A percentile compares a stretch with the other conserved stretches of the same genome.
These are phyloP conservation scores for Coracias cyanogaster DNA, from an alignment of 2,797 vertebrate species.

Conservation along the genomic window DNA sequence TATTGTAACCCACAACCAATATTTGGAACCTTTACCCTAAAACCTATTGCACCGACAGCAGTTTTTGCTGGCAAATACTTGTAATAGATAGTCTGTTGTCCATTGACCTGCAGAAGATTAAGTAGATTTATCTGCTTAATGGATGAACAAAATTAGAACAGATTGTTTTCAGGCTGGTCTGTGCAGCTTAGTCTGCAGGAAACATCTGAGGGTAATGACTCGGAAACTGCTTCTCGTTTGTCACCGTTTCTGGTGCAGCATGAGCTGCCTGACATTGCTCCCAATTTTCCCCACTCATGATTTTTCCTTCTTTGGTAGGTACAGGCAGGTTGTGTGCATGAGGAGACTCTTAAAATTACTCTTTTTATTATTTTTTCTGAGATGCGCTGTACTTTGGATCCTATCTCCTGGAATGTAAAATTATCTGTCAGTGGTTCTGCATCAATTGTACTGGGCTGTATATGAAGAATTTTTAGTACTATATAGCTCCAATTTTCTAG, in stretches of 20 bases:
- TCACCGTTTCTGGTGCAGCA: neutral
- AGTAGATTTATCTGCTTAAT: constrained; percentile 87
- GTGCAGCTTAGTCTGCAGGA: constrained; percentile 50
- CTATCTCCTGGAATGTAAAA: rapidly evolving
- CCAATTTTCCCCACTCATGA: neutral
- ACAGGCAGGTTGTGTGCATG: neutral
- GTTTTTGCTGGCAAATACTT: constrained; percentile 64
- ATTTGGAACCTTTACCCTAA: neutral
- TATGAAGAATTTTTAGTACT: neutral
- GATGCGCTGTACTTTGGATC: neutral
- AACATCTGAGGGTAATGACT: constrained; percentile 30
- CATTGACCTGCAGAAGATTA: constrained; percentile 77
- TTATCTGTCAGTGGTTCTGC: neutral
- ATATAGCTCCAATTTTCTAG: neutral
- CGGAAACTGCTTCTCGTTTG: neutral
- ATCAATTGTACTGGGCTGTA: neutral
- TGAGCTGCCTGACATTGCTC: neutral
- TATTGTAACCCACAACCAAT: neutral
- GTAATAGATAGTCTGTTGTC: constrained; percentile 78
- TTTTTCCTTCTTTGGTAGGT: neutral
- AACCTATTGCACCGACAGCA: neutral
- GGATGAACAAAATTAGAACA: constrained; percentile 90
- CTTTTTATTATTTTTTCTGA: neutral
- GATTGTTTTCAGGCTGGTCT: constrained; percentile 69
- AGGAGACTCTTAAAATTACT: neutral